A percentile compares a stretch with the other conserved stretches of the same genome.
These are phyloP conservation scores for Peribatodes rhomboidaria DNA, from an alignment of 2,888 invertebrate species.

Conservation along the genomic window DNA sequence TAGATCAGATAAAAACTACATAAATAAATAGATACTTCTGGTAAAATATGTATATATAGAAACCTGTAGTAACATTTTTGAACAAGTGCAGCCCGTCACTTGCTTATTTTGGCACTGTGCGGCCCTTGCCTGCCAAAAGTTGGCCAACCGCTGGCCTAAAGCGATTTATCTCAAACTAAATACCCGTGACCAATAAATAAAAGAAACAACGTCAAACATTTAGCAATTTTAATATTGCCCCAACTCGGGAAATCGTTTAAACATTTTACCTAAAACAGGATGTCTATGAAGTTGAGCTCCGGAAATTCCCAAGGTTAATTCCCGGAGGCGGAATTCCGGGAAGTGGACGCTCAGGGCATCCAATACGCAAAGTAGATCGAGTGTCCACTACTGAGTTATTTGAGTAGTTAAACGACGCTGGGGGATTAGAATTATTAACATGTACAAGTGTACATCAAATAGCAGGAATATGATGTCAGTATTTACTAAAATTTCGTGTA, in stretches of 20 bases:
- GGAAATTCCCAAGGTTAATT: conserved; percentile 29
- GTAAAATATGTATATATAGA: no score
- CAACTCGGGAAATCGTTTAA: conserved; percentile 9
- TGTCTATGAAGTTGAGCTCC: conserved; percentile 22
- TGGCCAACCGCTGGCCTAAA: no score
- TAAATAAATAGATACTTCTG: no score
- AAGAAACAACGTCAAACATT: not conserved
- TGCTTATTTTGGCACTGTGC: no score
- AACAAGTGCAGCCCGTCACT: no score
- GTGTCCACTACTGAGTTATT: conserved; percentile 4
- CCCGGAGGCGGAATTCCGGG: conserved; percentile 13
- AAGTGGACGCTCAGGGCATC: conserved; percentile 13
- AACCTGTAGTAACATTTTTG: no score
- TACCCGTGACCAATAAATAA: not conserved
- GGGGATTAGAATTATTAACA: conserved; percentile 1
- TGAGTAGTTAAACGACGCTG: not conserved
- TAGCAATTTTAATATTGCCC: not conserved
- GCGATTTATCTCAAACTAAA: no score
- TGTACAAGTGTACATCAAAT: not conserved
- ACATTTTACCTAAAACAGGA: conserved; percentile 24
- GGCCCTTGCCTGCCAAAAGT: no score
- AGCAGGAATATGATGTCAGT: not conserved
- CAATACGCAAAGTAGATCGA: conserved; percentile 14
- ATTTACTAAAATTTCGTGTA: not conserved
- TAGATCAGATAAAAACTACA: no score